Evolutionary conservation across 2,888 invertebrate genomes (phyloP).

Genomic region (Nymphalis c-album): DNA sequence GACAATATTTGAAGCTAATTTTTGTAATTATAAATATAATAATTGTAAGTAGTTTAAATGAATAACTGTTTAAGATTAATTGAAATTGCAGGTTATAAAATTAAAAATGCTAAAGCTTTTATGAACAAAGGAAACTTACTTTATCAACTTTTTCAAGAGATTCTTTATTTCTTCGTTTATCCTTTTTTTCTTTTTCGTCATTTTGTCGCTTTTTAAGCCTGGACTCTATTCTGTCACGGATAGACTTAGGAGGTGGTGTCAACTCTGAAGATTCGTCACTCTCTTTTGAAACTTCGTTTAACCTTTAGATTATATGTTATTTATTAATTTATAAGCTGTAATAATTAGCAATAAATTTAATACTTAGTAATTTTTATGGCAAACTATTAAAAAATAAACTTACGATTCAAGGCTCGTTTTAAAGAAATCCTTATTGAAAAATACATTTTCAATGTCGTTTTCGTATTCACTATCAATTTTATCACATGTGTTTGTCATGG

Average conservation of each 20-base stretch:
- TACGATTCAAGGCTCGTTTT: slow-evolving; percentile 67
- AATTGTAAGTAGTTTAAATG: too few species aligned
- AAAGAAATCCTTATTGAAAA: slow-evolving; percentile 51
- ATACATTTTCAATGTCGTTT: slow-evolving; percentile 41
- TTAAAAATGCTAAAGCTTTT: neutral
- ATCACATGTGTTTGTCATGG: slow-evolving; percentile 43
- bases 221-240: slow-evolving; percentile 62
- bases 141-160: slow-evolving; percentile 60
- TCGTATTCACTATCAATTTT: slow-evolving; percentile 46
- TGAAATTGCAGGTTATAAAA: too few species aligned
- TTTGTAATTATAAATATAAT: too few species aligned
- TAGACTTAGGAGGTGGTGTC: slow-evolving; percentile 51
- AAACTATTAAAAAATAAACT: slow-evolving; percentile 46
- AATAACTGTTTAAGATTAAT: too few species aligned
- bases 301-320: slow-evolving; percentile 44
- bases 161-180: slow-evolving; percentile 54
- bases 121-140: slow-evolving; percentile 42
- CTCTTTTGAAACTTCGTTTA: slow-evolving; percentile 56
- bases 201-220: slow-evolving; percentile 51
- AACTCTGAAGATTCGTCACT: slow-evolving; percentile 51
- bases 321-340: neutral
- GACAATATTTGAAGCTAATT: too few species aligned
- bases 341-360: too few species aligned
- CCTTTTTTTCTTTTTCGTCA: slow-evolving; percentile 48
- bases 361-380: neutral